Evolutionary conservation across 2,888 invertebrate genomes (phyloP), one percentile per base, ranked within the genome.

Genomic region (Apodemia hepburni): DNA sequence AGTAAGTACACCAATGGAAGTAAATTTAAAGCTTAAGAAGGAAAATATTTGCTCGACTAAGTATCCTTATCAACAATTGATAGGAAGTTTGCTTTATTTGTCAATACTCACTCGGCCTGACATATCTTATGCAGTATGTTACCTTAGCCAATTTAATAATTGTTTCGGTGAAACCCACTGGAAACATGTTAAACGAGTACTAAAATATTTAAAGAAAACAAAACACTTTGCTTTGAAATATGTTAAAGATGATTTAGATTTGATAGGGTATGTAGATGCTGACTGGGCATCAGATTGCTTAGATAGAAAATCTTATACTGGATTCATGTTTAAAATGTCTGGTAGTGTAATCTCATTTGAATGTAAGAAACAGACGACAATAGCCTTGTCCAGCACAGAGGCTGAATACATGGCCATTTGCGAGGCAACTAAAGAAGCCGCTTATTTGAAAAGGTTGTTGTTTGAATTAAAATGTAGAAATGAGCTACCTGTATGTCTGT

Each of bases 21-120:
- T 57, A 29, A 63, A 63, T 57, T 58, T 60, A 15, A 63, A 58
- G 45, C 42, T 63, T 17, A 15, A 63, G 8, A 49, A 58, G 47
- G 47, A 33, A 33, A 29, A 58, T 47, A 47, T 60, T 60, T 27
- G 57, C 15, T 57, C 29, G 47, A 45, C 17, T 27, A 42, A 57
- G 18, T 62, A 68, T 47, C 47, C 47, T 17, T 47, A 17, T 17
- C 47, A 47, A 8, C 47, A 47, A 42, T 67, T 63, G 47, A 67
- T 75, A 18, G 72, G 72, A 7, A 64, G 68, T 7, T 22, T 49
- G 49, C 18, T 49, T 18, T 49, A 67, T 38, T 45, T 63, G 5
- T 60, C 60, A 18, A 57, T 61, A 42, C 33, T 63, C 3, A 61
- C 63, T 6, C 18, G 62, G 27, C 59, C 58, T 15, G 62, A 62